These are phyloP conservation scores for Linepithema humile DNA, from an alignment of 1,140 invertebrate genomes.

Conservation along the genomic window DNA sequence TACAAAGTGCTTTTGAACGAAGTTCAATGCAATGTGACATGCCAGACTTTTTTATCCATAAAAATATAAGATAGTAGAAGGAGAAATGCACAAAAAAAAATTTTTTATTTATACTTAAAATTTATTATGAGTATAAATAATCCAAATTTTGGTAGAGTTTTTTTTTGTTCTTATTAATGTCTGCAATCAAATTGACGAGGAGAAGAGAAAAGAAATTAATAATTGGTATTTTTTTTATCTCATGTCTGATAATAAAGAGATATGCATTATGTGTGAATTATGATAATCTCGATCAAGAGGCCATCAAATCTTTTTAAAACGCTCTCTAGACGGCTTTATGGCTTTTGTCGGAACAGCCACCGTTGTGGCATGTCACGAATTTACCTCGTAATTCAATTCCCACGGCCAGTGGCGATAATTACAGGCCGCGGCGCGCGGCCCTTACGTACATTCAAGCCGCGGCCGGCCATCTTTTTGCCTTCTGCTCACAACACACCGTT, in stretches of 20 bases:
- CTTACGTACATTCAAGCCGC: conserved; percentile 37
- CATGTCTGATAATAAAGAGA: neutral
- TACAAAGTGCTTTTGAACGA: conserved; percentile 5
- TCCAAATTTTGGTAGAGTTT: neutral
- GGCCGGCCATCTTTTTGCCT: conserved; percentile 64
- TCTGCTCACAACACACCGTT: conserved; percentile 46
- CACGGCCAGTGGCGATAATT: conserved; percentile 81
- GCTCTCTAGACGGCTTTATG: conserved; percentile 17
- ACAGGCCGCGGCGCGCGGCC: conserved; percentile 65
- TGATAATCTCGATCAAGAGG: conserved; percentile 4
- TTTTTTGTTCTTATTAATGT: neutral
- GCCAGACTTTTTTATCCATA: neutral
- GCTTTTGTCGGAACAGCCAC: conserved; percentile 49
- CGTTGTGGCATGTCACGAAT: conserved; percentile 72
- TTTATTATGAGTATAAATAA: too few relatives aligned
- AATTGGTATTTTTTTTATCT: neutral
- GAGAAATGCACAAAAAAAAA: too few relatives aligned
- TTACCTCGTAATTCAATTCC: conserved; percentile 83
- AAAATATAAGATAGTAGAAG: neutral
- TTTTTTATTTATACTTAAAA: neutral
- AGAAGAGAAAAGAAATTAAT: neutral
- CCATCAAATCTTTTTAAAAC: neutral
- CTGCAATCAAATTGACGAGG: neutral
- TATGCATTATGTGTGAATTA: neutral
- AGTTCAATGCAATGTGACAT: neutral